These are phyloP conservation scores for Spinus olivaceus DNA, from an alignment of 2,797 vertebrate species.

Conservation along the genomic window DNA sequence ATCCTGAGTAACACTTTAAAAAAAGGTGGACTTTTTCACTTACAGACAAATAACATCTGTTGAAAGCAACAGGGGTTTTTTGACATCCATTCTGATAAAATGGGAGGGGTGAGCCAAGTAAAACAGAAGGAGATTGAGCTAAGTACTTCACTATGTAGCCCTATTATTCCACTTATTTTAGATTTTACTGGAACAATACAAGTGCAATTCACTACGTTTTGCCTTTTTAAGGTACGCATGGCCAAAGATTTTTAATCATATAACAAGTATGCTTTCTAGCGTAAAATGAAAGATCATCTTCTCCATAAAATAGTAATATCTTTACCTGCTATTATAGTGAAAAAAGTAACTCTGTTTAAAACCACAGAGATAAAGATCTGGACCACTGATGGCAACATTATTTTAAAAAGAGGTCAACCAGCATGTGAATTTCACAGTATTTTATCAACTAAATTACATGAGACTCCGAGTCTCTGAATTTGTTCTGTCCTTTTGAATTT, in stretches of 20 bases:
- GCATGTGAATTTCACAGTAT: background rate
- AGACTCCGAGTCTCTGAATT: background rate
- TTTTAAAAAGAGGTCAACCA: background rate
- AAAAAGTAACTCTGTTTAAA: background rate
- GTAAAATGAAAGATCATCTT: constrained; percentile 47
- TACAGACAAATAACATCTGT: background rate
- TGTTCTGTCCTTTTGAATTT: background rate
- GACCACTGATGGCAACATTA: background rate
- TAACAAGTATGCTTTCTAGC: constrained; percentile 17
- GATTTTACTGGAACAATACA: background rate
- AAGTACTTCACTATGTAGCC: background rate
- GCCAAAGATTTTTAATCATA: background rate
- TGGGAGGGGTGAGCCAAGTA: rapidly evolving
- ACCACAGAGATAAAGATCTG: background rate
- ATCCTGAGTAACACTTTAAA: background rate
- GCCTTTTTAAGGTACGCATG: background rate
- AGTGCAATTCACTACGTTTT: background rate
- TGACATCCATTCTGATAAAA: background rate
- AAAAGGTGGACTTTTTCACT: background rate
- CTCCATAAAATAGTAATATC: constrained; percentile 45
- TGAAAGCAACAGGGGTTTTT: background rate
- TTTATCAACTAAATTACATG: background rate
- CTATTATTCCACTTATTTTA: background rate
- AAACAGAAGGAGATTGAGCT: background rate
- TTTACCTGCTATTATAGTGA: constrained; percentile 56